A percentile compares a stretch with the other conserved stretches of the same genome.
phyloP scores from a whole-genome alignment of 2,888 invertebrate genomes.

The Dyspetes luteomarginatus region DNA sequence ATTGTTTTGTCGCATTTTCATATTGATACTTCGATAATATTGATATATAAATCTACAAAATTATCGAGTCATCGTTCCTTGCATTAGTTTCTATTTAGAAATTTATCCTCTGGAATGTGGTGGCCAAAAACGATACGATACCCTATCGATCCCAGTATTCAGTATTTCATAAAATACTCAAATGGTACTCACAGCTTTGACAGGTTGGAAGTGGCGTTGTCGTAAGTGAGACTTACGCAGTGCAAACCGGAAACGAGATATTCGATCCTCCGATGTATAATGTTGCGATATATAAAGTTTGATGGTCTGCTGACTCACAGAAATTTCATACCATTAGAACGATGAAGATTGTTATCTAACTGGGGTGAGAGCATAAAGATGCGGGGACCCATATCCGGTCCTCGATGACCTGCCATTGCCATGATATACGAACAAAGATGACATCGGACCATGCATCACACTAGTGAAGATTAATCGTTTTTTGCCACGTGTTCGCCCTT shows the following conservation, averaged over 20 bases:
- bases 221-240: not conserved
- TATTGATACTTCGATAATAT: too few species aligned
- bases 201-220: not conserved
- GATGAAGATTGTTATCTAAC: constrained; percentile 19
- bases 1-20: too few species aligned
- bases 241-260: not conserved
- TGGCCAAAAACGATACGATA: too few species aligned
- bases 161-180: not conserved
- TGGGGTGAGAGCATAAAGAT: not conserved
- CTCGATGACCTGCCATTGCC: not conserved
- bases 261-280: not conserved
- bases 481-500: not conserved
- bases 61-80: too few species aligned
- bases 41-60: too few species aligned
- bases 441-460: not conserved
- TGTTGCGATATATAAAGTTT: constrained; percentile 1
- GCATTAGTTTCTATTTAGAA: too few species aligned
- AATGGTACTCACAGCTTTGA: not conserved
- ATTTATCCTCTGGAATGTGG: too few species aligned
- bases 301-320: constrained; percentile 3
- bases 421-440: not conserved
- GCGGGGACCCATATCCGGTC: constrained; percentile 10
- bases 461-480: not conserved
- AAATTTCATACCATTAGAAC: constrained; percentile 6
- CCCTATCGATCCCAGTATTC: not conserved